Evolutionary conservation across 2,888 invertebrate genomes (phyloP).

Genomic region (Eremobia ochroleuca): DNA sequence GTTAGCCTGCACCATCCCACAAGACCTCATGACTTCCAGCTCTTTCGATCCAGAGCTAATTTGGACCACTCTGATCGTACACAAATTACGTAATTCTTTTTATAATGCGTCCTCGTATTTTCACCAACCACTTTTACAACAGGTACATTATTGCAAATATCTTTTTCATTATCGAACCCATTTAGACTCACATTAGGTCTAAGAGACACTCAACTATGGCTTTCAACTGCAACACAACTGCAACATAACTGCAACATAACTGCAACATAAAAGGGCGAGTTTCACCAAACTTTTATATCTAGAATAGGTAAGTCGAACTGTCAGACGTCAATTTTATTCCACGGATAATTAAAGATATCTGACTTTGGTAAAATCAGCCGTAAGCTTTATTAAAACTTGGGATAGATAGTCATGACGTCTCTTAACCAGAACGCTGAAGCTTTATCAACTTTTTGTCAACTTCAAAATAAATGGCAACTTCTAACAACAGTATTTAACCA

Average conservation of each 20-base stretch:
- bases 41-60: neutral
- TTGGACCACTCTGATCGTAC: neutral
- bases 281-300: neutral
- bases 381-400: neutral
- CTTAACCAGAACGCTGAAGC: neutral
- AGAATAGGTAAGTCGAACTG: neutral
- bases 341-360: too few relatives aligned
- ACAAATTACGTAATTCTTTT: neutral
- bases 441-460: slow-evolving; percentile 29
- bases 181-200: neutral
- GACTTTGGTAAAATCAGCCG: too few relatives aligned
- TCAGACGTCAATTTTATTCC: neutral
- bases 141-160: neutral
- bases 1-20: neutral
- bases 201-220: neutral
- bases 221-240: too few relatives aligned
- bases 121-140: neutral
- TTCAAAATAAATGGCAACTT: slow-evolving; percentile 23
- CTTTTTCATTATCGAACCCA: neutral
- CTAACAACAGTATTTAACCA: slow-evolving; percentile 35
- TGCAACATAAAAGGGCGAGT: neutral
- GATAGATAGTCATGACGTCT: neutral
- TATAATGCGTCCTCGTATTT: neutral
- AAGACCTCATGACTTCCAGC: neutral
- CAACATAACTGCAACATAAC: too few relatives aligned